Evolutionary conservation across 2,888 invertebrate genomes (phyloP), one percentile per base, ranked within the genome.

Genomic region (Ischnura elegans): DNA sequence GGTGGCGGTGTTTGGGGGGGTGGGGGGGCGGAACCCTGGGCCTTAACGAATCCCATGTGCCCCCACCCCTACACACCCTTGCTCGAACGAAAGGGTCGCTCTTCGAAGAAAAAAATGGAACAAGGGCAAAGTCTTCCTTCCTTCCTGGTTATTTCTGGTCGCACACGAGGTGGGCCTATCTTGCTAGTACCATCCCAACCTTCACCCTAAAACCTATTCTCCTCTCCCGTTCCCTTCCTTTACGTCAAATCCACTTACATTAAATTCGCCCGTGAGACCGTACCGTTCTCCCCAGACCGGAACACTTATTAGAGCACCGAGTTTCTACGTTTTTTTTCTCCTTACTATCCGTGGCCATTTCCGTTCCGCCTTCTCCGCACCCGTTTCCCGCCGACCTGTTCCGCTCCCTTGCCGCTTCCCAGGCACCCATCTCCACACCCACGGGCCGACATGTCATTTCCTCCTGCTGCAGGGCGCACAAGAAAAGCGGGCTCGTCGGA

Each of bases 151-250:
- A 36, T 76, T 76, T 76, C 76, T 76, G 76, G 76, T 76, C 36
- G 36, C 76, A n/a, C 76, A 76, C 76, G 76, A 36, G n/a, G 76
- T 21, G 21, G 61, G 25, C 0, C 21, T 10, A n/a, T 43, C 45
- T n/a, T 61, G 4, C 51, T 13, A 19, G 42, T 42, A 94, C 94
- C 66, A 93, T 86, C 85, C 87, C 66, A 93, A 93, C 93, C 85
- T 86, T 66, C 85, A 46, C 93, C 16, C 46, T 87, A 55, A 25
- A 85, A 55, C 55, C 8, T 47, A 84, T 47, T 85, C 94, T 76
- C 93, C 94, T 94, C 94, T 94, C 94, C 94, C 94, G 94, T 94
- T 94, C 93, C 93, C 84, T n/a, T 21, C n/a, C 45, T 55, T 51
- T 90, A 42, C 84, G 87, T 90, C 93, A 85, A 29, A 42, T 45